phyloP scores from a whole-genome alignment of 2,113 vertebrate species.

The Siniperca chuatsi region DNA sequence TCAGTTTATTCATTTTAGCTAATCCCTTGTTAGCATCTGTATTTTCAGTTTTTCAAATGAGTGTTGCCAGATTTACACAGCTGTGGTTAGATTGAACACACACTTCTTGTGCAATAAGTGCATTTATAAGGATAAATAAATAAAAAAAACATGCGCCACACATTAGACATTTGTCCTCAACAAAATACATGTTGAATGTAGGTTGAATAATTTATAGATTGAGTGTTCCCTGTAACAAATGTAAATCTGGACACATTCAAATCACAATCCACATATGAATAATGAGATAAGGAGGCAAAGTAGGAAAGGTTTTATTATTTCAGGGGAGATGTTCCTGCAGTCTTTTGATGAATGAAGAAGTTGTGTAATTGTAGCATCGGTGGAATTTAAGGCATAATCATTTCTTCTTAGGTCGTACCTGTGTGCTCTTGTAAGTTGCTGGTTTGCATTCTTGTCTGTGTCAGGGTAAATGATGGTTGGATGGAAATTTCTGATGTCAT shows the following conservation, averaged over 20 bases:
- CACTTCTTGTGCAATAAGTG: not conserved
- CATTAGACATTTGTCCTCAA: not conserved
- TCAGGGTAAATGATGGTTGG: not conserved
- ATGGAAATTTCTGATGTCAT: not conserved
- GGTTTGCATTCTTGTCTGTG: not conserved
- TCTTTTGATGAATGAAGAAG: not conserved
- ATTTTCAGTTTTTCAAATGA: conserved; percentile 6
- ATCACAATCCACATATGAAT: not conserved
- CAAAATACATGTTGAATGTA: not conserved
- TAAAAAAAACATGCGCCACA: too few species aligned
- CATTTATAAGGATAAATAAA: too few species aligned
- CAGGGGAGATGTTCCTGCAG: not conserved
- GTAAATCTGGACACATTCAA: not conserved
- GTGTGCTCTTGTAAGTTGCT: conserved; percentile 5
- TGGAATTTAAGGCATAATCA: not conserved
- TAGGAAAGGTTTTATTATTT: not conserved
- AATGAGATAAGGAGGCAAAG: not conserved
- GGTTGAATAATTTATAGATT: not conserved
- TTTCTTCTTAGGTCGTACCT: not conserved
- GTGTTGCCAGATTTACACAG: not conserved
- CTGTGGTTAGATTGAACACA: not conserved
- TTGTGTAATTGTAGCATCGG: not conserved
- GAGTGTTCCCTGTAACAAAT: not conserved
- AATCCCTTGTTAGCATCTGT: conserved; percentile 3
- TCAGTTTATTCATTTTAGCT: conserved; percentile 23